These are phyloP conservation scores for Xenopus tropicalis DNA, from an alignment of 2,113 vertebrate species.

Conservation along the genomic window DNA sequence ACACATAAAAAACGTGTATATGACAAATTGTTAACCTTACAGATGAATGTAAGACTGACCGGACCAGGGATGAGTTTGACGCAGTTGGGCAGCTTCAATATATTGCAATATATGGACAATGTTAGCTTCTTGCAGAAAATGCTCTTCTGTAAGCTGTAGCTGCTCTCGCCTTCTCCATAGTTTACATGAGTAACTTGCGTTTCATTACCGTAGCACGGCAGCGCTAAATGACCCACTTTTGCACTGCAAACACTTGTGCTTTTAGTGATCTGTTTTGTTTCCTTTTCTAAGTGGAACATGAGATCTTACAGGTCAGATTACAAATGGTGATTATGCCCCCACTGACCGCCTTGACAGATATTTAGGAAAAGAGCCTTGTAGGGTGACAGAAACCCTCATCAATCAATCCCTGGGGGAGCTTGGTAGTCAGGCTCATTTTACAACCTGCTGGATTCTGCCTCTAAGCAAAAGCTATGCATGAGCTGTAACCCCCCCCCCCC, in stretches of 20 bases:
- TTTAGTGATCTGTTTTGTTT: conserved; percentile 61
- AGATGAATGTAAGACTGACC: too few species aligned
- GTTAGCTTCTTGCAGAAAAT: too few species aligned
- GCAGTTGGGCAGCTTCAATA: too few species aligned
- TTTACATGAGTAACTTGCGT: not conserved
- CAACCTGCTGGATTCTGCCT: conserved; percentile 44
- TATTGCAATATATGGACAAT: too few species aligned
- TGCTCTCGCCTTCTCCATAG: conserved; percentile 29
- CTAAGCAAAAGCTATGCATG: conserved; percentile 6
- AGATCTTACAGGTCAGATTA: conserved; percentile 87
- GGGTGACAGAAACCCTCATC: conserved; percentile 69
- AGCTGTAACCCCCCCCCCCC: conserved; percentile 18
- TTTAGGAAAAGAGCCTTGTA: conserved; percentile 68
- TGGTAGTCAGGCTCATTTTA: conserved; percentile 47
- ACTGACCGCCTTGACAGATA: conserved; percentile 87
- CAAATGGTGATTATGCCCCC: conserved; percentile 75
- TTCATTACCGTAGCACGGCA: conserved; percentile 16
- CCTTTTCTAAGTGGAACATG: conserved; percentile 83
- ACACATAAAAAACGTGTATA: too few species aligned
- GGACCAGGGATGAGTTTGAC: too few species aligned
- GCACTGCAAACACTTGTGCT: conserved; percentile 39
- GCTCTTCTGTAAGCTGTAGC: not conserved
- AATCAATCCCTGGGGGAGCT: conserved; percentile 77
- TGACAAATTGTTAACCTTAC: too few species aligned
- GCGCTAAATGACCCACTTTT: conserved; percentile 19